These are phyloP conservation scores for Silurus glanis DNA, from an alignment of 2,113 vertebrate species.

Conservation along the genomic window DNA sequence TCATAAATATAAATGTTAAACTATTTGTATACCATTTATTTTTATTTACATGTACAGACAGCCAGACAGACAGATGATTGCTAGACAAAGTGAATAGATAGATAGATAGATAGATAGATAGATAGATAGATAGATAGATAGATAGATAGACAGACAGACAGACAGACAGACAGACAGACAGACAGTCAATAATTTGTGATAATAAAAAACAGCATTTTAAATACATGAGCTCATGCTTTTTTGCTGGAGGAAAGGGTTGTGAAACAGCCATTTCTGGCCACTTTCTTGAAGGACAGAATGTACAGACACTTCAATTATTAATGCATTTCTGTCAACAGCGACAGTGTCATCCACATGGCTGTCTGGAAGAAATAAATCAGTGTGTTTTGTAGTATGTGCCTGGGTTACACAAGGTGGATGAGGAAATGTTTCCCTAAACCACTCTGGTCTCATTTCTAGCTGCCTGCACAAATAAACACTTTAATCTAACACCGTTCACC, in stretches of 20 bases:
- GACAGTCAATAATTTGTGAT: background rate
- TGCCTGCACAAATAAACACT: conserved; percentile 30
- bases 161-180: background rate
- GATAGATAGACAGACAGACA: background rate
- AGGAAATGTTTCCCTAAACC: background rate
- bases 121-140: background rate
- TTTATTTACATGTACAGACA: background rate
- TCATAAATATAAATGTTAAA: background rate
- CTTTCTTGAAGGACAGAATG: background rate
- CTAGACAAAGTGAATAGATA: background rate
- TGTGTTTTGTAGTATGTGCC: background rate
- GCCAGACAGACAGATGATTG: background rate
- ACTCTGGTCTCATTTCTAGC: conserved; percentile 11
- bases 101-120: background rate
- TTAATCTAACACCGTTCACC: conserved; percentile 21
- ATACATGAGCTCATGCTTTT: background rate
- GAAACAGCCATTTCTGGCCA: background rate
- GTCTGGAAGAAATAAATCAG: conserved; percentile 7
- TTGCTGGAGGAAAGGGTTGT: background rate
- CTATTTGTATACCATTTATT: background rate
- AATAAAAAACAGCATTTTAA: background rate
- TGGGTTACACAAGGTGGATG: background rate
- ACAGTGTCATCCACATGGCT: background rate
- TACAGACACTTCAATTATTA: background rate
- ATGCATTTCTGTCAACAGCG: background rate